These are phyloP conservation scores for Euspilapteryx auroguttella DNA, from an alignment of 2,888 invertebrate genomes.

Conservation along the genomic window DNA sequence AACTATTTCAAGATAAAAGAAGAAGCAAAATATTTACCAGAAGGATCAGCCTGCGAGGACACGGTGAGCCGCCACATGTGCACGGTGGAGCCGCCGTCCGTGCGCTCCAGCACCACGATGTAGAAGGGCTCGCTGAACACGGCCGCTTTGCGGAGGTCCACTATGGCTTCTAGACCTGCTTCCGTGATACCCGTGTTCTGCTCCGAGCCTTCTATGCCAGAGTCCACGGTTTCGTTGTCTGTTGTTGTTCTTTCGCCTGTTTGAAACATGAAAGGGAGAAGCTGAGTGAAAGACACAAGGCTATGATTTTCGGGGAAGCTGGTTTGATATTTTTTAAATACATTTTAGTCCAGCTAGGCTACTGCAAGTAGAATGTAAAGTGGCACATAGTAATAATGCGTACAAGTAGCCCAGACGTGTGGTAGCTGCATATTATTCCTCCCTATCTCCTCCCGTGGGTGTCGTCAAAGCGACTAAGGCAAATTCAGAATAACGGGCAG, in stretches of 20 bases:
- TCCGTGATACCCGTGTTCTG: conserved; percentile 52
- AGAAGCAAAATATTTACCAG: conserved; percentile 21
- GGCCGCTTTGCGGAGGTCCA: conserved; percentile 82
- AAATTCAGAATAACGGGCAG: too few relatives aligned
- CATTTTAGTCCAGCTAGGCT: too few relatives aligned
- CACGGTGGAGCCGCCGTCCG: conserved; percentile 79
- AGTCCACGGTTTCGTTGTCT: conserved; percentile 18
- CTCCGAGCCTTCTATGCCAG: conserved; percentile 29
- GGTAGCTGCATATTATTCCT: too few relatives aligned
- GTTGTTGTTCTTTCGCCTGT: conserved; percentile 34
- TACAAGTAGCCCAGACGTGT: too few relatives aligned
- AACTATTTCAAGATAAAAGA: too few relatives aligned
- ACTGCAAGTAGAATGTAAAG: too few relatives aligned
- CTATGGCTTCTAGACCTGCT: conserved; percentile 80
- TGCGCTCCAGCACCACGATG: conserved; percentile 89
- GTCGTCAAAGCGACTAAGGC: too few relatives aligned
- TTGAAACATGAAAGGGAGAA: neutral
- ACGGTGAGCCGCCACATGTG: conserved; percentile 97
- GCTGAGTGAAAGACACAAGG: too few relatives aligned
- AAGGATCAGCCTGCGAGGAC: conserved; percentile 69
- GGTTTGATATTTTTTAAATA: too few relatives aligned
- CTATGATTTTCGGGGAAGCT: too few relatives aligned
- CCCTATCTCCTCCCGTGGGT: too few relatives aligned
- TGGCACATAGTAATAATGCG: too few relatives aligned
- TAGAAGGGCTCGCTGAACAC: conserved; percentile 95